Base-by-base conservation (phyloP, 64 coral and sea anemone genomes). In the Stylophora pistillata region DNA sequence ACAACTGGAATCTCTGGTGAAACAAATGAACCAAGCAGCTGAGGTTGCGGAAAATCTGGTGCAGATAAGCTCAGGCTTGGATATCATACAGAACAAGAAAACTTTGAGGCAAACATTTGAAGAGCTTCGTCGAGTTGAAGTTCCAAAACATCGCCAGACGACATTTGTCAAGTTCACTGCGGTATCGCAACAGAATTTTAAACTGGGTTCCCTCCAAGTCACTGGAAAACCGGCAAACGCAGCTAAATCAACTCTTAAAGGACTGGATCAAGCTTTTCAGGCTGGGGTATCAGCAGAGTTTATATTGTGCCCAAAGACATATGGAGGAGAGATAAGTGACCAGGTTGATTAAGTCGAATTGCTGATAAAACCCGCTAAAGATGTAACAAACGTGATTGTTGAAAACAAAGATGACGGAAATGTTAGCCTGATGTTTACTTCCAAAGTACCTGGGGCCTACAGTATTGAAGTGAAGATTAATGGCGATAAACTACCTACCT, bases 231-330 rank as follows among this genome's bases (percentile, higher is more conserved):
- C 23, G 33, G 81, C 26, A 16, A 18, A n/a, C 61, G 37, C 78
- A 32, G 15, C 66, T 21, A 17, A 26, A 33, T 41, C 31, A 21
- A 64, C n/a, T 30, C 31, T 27, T 11, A 12, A 34, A 85, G 60
- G 58, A 70, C 2, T 70, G 23, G 60, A 85, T 21, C 10, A 14
- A 66, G 41, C 21, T 15, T 23, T 61, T 30, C 58, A 70, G 52
- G 81, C 62, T 53, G 41, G 61, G 0, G 66, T 41, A 68, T 16
- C 69, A 20, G 81, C 18, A 71, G 66, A 64, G 30, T 61, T 85
- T 16, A 85, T n/a, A n/a, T 64, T 85, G n/a, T 23, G 21, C 18
- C 58, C 23, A 13, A 85, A 70, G 52, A 68, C 81, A 13, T 85
- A 31, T 0, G 31, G 14, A 70, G 81, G 26, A 12, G 30, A 85